phyloP scores from a whole-genome alignment of 2,797 vertebrate genomes.

The Paguma larvata region DNA sequence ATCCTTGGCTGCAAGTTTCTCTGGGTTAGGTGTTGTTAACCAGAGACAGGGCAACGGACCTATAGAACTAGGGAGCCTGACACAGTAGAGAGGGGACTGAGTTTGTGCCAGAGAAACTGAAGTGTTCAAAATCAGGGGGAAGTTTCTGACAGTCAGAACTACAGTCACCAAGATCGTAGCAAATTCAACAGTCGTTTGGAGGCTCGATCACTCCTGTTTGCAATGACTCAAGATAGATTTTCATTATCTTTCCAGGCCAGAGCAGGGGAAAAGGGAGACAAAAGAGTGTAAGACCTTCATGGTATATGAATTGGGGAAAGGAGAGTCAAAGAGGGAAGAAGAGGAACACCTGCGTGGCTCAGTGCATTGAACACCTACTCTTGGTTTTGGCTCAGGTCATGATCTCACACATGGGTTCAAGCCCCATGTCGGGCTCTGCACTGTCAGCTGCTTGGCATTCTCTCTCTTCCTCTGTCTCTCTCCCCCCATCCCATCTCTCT shows the following conservation, averaged over 20 bases:
- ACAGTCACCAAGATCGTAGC: not conserved
- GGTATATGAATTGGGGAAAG: not conserved
- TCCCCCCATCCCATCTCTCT: too few relatives aligned
- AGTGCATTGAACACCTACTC: too few relatives aligned
- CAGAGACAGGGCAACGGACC: not conserved
- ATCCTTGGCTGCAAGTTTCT: not conserved
- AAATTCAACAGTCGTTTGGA: constrained; percentile 11
- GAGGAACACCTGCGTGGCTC: too few relatives aligned
- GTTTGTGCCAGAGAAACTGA: not conserved
- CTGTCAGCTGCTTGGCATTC: too few relatives aligned
- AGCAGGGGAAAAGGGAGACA: not conserved
- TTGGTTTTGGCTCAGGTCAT: too few relatives aligned
- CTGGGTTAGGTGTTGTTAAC: not conserved
- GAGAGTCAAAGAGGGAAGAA: not conserved
- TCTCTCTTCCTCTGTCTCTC: too few relatives aligned
- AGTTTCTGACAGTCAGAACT: not conserved
- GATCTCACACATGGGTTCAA: too few relatives aligned
- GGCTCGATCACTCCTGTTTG: not conserved
- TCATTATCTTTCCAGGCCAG: not conserved
- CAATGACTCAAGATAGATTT: not conserved
- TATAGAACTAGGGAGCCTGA: not conserved
- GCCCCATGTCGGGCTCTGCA: too few relatives aligned
- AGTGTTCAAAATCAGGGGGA: not conserved
- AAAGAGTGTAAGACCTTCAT: not conserved
- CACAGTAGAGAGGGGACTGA: not conserved